These are phyloP conservation scores for Drymodes brunneopygia DNA, from an alignment of 2,113 vertebrate species.

Conservation along the genomic window DNA sequence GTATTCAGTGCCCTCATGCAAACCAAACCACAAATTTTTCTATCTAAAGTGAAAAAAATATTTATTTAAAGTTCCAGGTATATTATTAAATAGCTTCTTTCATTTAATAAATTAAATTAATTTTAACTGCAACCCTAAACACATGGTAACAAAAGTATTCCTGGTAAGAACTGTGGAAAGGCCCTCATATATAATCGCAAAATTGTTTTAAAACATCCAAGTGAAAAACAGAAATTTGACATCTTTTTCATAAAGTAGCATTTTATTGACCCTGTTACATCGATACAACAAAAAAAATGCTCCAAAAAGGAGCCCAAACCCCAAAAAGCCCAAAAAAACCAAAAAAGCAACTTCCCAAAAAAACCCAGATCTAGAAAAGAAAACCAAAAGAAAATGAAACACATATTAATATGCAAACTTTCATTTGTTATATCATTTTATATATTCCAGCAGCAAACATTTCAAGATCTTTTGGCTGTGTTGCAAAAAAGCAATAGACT, in stretches of 20 bases:
- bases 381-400: neutral
- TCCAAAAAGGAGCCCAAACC: fast-evolving
- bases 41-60: neutral
- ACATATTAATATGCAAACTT: neutral
- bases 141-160: neutral
- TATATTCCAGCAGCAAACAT: neutral
- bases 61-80: neutral
- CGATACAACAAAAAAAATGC: neutral
- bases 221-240: neutral
- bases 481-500: neutral
- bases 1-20: neutral
- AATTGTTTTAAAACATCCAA: neutral
- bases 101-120: neutral
- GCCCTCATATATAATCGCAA: neutral
- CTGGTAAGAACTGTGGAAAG: neutral
- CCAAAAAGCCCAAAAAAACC: neutral
- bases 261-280: neutral
- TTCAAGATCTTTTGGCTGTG: neutral
- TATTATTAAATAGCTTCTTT: neutral
- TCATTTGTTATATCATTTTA: neutral
- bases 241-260: neutral
- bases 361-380: neutral
- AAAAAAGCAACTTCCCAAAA: neutral
- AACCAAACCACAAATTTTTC: neutral
- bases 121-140: neutral